A percentile compares a stretch with the other conserved stretches of the same genome.
These are phyloP conservation scores for Petrocephalus schoutedeni DNA, from an alignment of 2,797 vertebrate genomes.

Conservation along the genomic window DNA sequence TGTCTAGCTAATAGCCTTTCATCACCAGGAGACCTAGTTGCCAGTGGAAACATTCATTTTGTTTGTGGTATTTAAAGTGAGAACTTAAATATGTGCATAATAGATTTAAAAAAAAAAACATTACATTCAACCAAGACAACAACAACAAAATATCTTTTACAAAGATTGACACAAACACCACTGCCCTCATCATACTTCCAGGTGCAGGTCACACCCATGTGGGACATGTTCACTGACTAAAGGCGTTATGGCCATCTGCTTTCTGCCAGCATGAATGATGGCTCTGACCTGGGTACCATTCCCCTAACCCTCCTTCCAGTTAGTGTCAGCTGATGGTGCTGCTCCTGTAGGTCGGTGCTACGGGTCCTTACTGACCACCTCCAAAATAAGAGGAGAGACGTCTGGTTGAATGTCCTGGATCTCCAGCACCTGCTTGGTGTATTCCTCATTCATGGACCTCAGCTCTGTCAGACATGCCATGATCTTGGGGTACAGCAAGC, in stretches of 20 bases:
- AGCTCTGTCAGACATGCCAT: conserved; percentile 70
- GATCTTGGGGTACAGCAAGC: conserved; percentile 70
- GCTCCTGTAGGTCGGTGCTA: neutral
- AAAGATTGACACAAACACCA: neutral
- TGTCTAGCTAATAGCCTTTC: neutral
- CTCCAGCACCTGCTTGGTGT: conserved; percentile 65
- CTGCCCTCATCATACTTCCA: neutral
- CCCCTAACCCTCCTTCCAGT: neutral
- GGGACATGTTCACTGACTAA: neutral
- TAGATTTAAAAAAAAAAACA: neutral
- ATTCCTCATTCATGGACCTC: conserved; percentile 65
- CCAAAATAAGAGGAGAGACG: conserved; percentile 64
- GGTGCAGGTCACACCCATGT: neutral
- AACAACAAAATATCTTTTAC: neutral
- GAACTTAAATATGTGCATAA: neutral
- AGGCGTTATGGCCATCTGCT: neutral
- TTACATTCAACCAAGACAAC: neutral
- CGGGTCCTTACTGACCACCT: conserved; percentile 59
- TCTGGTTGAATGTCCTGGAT: conserved; percentile 71
- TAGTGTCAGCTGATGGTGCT: neutral
- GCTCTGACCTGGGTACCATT: neutral
- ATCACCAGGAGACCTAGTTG: neutral
- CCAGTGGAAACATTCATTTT: neutral
- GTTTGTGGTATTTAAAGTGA: neutral
- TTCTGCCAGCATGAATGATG: neutral